Conservation (phyloP, 2,888 invertebrate genomes). For the Spisula solida region DNA sequence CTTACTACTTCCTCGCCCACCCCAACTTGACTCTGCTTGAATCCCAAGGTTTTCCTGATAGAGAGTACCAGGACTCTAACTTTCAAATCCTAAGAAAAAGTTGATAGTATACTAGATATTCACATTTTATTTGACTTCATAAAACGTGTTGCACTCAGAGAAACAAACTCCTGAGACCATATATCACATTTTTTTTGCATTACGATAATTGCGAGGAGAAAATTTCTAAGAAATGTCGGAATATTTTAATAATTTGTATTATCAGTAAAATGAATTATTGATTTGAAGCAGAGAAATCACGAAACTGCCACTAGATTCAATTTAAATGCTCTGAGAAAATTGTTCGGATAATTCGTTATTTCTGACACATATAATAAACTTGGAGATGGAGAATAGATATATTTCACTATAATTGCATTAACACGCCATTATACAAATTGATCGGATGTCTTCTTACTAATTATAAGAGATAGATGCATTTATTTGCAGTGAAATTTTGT, state of each 20-base stretch:
- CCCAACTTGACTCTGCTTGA: too few species aligned
- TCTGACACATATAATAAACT: neutral
- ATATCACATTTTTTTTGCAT: neutral
- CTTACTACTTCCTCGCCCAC: too few species aligned
- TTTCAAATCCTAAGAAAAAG: too few species aligned
- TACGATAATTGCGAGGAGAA: neutral
- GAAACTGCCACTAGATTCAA: neutral
- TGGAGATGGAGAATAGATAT: neutral
- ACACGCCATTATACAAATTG: neutral
- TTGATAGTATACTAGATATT: too few species aligned
- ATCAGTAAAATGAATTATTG: conserved; percentile 1
- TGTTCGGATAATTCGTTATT: neutral
- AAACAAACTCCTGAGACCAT: neutral
- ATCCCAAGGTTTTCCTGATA: too few species aligned
- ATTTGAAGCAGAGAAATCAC: neutral
- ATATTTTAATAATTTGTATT: conserved; percentile 9
- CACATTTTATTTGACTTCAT: too few species aligned
- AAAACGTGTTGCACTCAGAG: neutral
- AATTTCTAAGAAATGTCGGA: neutral
- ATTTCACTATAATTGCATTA: neutral
- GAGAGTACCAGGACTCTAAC: too few species aligned
- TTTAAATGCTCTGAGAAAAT: neutral
- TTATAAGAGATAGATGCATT: neutral
- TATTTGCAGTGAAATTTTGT: neutral
- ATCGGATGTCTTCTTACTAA: neutral